Conservation (phyloP, 2,888 invertebrate species). For the Apamea crenata region DNA sequence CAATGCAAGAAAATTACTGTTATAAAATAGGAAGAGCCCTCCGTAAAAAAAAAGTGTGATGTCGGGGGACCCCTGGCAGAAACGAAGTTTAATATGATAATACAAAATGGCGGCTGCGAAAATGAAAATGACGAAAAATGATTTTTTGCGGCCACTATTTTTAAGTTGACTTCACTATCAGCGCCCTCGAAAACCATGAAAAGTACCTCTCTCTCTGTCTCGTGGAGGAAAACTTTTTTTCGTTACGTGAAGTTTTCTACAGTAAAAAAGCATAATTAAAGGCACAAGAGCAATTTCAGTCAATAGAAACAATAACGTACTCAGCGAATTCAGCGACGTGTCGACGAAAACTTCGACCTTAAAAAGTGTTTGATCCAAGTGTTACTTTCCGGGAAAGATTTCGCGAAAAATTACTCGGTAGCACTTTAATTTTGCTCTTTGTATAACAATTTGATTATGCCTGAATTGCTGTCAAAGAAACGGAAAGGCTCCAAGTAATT, state of each 20-base stretch:
- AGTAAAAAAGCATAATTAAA: neutral
- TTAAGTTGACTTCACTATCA: neutral
- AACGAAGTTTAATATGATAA: neutral
- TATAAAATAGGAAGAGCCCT: neutral
- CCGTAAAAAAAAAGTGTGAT: neutral
- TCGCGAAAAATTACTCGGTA: neutral
- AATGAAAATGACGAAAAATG: neutral
- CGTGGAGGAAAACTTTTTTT: neutral
- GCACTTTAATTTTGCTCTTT: neutral
- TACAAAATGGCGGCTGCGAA: neutral
- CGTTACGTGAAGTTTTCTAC: too few species aligned
- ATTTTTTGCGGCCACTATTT: too few species aligned
- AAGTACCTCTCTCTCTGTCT: neutral
- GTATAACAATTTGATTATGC: neutral
- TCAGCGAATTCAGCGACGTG: neutral
- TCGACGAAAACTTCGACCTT: neutral
- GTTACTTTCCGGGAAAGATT: neutral
- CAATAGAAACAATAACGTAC: too few species aligned
- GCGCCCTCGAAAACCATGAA: neutral
- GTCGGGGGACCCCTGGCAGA: too few species aligned
- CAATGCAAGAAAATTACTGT: neutral
- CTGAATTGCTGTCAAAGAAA: conserved; percentile 12
- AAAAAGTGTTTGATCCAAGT: neutral
- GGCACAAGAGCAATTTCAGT: too few species aligned
- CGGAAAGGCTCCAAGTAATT: conserved; percentile 11